Percentiles rank a stretch among this genome's conserved stretches.
These are phyloP conservation scores for Plecturocebus donacophilus DNA, from an alignment of 2,113 vertebrate species.

Conservation along the genomic window DNA sequence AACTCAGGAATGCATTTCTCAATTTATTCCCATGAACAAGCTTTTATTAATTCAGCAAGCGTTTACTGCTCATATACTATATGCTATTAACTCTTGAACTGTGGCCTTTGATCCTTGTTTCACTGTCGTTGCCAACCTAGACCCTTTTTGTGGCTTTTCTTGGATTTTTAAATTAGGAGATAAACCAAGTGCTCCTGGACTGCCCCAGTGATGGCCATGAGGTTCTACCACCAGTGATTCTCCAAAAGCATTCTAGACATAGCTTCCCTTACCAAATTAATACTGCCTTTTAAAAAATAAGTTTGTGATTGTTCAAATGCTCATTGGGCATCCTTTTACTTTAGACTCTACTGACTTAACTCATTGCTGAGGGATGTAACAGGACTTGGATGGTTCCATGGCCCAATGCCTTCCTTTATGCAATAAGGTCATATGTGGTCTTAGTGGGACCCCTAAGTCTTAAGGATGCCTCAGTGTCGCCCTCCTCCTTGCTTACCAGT, in stretches of 20 bases:
- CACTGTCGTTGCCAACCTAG: background rate
- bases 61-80: background rate
- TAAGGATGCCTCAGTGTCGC: background rate
- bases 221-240: background rate
- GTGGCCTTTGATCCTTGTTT: background rate
- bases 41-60: background rate
- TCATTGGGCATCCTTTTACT: background rate
- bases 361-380: background rate
- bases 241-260: background rate
- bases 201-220: background rate
- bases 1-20: background rate
- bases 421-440: background rate
- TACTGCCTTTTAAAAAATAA: background rate
- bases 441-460: background rate
- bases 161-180: background rate
- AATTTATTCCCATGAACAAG: fast-evolving
- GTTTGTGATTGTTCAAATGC: background rate
- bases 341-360: background rate
- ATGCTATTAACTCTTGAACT: background rate
- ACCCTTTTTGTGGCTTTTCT: background rate
- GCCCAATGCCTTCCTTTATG: background rate
- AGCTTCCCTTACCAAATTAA: background rate
- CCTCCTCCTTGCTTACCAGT: background rate
- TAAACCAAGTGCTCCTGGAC: background rate
- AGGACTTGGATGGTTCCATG: background rate